A percentile compares a stretch with the other conserved stretches of the same genome.
phyloP scores from a whole-genome alignment of 37 sponge, comb jelly and placozoan genomes.

The Aphrocallistes beatrix region DNA sequence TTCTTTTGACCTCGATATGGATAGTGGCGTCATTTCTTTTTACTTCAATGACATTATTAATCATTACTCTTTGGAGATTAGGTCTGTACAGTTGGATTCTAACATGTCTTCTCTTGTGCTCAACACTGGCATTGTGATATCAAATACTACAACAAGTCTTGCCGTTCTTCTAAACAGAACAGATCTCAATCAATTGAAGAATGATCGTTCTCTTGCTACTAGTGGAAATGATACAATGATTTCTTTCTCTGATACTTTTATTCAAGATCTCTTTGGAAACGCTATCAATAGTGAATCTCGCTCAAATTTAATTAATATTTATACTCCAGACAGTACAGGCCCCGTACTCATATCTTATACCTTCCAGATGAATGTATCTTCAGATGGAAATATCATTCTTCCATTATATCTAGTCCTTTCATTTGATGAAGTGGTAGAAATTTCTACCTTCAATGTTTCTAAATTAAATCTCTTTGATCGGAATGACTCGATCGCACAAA shows the following conservation, averaged over 20 bases:
- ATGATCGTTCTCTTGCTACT: conserved; percentile 39
- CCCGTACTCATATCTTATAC: neutral
- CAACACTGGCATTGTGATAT: neutral
- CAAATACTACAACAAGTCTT: neutral
- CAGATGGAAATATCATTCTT: conserved; percentile 4
- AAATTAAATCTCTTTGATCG: conserved; percentile 27
- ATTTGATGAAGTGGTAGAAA: conserved; percentile 62
- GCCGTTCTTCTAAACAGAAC: neutral
- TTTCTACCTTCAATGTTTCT: conserved; percentile 24
- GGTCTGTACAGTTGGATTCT: neutral
- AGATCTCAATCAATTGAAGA: neutral
- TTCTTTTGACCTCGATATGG: conserved; percentile 51
- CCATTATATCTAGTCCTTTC: conserved; percentile 54
- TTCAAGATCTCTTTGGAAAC: conserved; percentile 32
- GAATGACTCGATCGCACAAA: neutral
- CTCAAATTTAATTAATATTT: neutral
- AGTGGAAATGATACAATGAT: conserved; percentile 46
- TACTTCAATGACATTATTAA: conserved; percentile 72
- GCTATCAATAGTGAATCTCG: neutral
- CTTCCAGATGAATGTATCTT: neutral
- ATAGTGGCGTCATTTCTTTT: conserved; percentile 36
- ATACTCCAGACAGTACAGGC: neutral
- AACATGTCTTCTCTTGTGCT: neutral
- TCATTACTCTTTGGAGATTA: neutral
- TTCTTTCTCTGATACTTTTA: conserved; percentile 32